Conservation (phyloP, 1,140 invertebrate genomes). For the Eciton burchellii region DNA sequence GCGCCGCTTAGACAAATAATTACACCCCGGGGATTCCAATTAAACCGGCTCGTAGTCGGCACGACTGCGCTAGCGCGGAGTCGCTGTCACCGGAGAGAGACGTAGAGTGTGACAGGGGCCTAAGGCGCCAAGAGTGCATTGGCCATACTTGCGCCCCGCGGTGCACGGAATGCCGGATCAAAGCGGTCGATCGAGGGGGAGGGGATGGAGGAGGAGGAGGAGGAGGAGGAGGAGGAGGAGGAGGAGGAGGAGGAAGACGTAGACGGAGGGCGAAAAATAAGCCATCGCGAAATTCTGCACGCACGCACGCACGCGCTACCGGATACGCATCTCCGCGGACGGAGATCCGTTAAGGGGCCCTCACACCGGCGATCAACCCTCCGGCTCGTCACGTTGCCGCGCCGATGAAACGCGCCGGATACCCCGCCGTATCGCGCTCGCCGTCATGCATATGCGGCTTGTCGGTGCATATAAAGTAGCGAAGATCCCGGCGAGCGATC, state of each 20-base stretch:
- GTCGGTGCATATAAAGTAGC: background rate
- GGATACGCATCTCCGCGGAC: slow-evolving; percentile 43
- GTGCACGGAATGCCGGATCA: slow-evolving; percentile 36
- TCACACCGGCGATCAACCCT: background rate
- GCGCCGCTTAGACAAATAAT: slow-evolving; percentile 19
- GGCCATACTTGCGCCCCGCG: slow-evolving; percentile 31
- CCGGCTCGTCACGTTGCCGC: background rate
- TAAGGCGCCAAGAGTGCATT: slow-evolving; percentile 43
- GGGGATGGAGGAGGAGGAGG: background rate
- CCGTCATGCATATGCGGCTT: slow-evolving; percentile 4
- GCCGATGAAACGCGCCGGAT: background rate
- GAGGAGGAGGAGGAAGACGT: background rate
- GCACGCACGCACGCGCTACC: slow-evolving; percentile 34
- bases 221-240: background rate
- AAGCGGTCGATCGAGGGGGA: slow-evolving; percentile 3
- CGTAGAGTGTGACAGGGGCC: slow-evolving; percentile 41
- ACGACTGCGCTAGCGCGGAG: slow-evolving; percentile 15
- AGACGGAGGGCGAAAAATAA: slow-evolving; percentile 41
- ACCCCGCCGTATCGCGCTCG: background rate
- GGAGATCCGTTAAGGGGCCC: slow-evolving; percentile 20
- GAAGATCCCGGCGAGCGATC: background rate
- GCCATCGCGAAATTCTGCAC: slow-evolving; percentile 30
- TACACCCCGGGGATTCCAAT: slow-evolving; percentile 37
- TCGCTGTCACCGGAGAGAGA: slow-evolving; percentile 35
- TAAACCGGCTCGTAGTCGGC: slow-evolving; percentile 4